phyloP scores from a whole-genome alignment of 2,888 invertebrate genomes.

The Torymus auratus region DNA sequence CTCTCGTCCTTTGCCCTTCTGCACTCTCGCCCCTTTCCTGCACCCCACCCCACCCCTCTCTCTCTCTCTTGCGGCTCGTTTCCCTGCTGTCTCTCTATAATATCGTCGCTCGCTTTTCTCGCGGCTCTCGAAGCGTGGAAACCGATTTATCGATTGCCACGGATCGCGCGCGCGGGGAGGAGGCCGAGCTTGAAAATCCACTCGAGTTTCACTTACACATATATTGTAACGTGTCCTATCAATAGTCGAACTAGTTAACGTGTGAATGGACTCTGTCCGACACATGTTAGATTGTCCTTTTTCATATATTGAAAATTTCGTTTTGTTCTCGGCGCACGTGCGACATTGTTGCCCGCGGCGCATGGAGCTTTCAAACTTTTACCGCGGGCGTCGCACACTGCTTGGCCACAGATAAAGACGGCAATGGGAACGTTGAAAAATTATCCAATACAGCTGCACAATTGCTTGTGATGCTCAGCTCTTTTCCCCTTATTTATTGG shows the following conservation, averaged over 20 bases:
- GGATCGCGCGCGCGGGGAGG: neutral
- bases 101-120: conserved; percentile 27
- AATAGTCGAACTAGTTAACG: conserved; percentile 54
- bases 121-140: conserved; percentile 61
- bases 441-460: conserved; percentile 12
- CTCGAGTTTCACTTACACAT: conserved; percentile 41
- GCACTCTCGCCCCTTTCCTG: neutral
- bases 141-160: conserved; percentile 63
- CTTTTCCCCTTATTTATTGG: neutral
- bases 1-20: neutral
- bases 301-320: conserved; percentile 42
- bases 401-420: conserved; percentile 7
- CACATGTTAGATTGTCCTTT: conserved; percentile 47
- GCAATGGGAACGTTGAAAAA: conserved; percentile 24
- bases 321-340: conserved; percentile 17
- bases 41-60: conserved; percentile 1
- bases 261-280: conserved; percentile 51
- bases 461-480: neutral
- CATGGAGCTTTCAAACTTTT: conserved; percentile 41
- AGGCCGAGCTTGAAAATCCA: conserved; percentile 28
- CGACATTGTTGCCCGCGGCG: conserved; percentile 5
- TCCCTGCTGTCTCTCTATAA: conserved; percentile 11
- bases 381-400: neutral
- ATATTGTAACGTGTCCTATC: conserved; percentile 38
- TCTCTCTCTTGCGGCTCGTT: neutral